These are phyloP conservation scores for Alligator mississippiensis DNA, from an alignment of 2,113 vertebrate species.

Conservation along the genomic window DNA sequence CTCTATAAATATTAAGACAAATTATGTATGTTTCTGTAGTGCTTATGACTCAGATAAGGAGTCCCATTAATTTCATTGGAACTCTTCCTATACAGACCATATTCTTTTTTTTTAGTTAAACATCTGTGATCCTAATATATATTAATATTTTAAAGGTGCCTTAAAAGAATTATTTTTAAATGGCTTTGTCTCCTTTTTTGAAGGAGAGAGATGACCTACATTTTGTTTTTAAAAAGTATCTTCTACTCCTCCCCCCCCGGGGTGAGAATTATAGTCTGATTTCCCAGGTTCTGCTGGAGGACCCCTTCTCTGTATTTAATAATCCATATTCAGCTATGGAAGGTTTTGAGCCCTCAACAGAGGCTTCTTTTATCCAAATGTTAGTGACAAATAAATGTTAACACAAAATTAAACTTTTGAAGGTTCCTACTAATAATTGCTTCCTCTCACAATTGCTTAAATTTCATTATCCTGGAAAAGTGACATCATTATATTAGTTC, in stretches of 20 bases:
- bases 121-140: not conserved
- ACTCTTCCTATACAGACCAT: accelerated
- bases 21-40: not conserved
- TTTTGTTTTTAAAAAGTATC: not conserved
- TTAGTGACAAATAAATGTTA: not conserved
- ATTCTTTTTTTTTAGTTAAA: not conserved
- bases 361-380: not conserved
- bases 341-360: not conserved
- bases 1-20: constrained; percentile 19
- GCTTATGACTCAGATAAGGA: not conserved
- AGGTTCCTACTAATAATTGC: not conserved
- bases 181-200: not conserved
- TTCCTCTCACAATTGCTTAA: not conserved
- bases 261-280: not conserved
- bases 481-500: not conserved
- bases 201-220: not conserved
- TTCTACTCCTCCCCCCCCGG: not conserved
- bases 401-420: not conserved
- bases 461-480: not conserved
- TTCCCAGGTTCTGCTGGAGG: not conserved
- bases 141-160: not conserved
- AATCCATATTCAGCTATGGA: not conserved
- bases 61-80: not conserved
- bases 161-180: not conserved
- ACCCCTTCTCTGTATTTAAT: not conserved